Conservation (phyloP, 2,888 invertebrate species). For the Phragmatobia fuliginosa region DNA sequence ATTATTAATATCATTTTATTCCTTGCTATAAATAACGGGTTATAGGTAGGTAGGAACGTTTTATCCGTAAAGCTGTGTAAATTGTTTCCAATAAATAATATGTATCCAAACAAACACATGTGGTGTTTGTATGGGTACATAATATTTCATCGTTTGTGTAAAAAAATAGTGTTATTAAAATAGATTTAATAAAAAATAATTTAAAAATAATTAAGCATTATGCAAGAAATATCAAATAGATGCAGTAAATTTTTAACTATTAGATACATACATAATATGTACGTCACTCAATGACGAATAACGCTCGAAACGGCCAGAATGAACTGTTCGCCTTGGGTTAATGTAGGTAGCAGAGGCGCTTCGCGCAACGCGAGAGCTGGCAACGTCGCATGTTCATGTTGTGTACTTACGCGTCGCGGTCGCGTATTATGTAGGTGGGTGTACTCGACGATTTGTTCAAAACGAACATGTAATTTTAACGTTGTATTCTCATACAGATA, state of each 20-base stretch:
- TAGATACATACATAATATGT: slow-evolving; percentile 31
- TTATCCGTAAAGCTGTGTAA: not conserved
- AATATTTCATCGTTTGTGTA: not conserved
- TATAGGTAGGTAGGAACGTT: too few species aligned
- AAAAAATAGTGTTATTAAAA: not conserved
- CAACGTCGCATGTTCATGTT: slow-evolving; percentile 63
- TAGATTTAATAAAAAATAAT: not conserved
- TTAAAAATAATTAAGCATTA: not conserved
- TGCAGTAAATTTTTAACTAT: slow-evolving; percentile 12
- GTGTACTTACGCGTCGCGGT: slow-evolving; percentile 46
- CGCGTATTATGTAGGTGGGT: slow-evolving; percentile 27
- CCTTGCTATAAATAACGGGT: not conserved
- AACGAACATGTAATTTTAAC: slow-evolving; percentile 5
- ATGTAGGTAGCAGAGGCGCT: slow-evolving; percentile 66
- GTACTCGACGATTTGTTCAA: slow-evolving; percentile 13
- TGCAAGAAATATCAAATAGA: not conserved
- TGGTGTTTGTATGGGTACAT: not conserved
- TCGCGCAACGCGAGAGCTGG: slow-evolving; percentile 55
- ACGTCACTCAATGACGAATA: slow-evolving; percentile 52
- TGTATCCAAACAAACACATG: too few species aligned
- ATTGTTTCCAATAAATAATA: not conserved
- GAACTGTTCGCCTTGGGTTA: slow-evolving; percentile 67
- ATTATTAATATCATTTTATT: not conserved
- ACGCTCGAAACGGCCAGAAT: slow-evolving; percentile 50
- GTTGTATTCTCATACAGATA: not conserved